A percentile compares a stretch with the other conserved stretches of the same genome.
These are phyloP conservation scores for Habropoda laboriosa DNA, from an alignment of 1,140 invertebrate genomes.

Conservation along the genomic window DNA sequence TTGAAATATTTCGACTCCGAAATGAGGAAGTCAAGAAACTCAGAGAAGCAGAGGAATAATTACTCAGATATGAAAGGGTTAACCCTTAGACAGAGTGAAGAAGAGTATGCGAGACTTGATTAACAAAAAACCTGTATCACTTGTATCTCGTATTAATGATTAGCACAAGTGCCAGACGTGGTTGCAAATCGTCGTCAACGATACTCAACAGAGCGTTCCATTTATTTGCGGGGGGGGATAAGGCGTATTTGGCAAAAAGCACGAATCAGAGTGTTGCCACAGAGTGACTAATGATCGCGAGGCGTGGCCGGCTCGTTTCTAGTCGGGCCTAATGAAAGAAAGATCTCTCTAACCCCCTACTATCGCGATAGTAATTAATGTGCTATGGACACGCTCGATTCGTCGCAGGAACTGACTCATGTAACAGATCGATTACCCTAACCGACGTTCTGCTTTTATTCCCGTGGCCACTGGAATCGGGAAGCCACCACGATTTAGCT, in stretches of 20 bases:
- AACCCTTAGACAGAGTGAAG: too few species aligned
- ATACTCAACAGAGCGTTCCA: neutral
- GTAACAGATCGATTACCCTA: constrained; percentile 24
- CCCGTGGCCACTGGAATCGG: neutral
- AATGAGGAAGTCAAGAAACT: too few species aligned
- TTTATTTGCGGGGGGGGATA: neutral
- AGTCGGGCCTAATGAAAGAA: constrained; percentile 30
- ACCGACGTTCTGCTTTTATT: constrained; percentile 3
- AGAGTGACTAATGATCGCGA: constrained; percentile 25
- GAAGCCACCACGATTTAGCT: neutral
- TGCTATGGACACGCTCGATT: constrained; percentile 48
- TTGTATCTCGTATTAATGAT: too few species aligned
- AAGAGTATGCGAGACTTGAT: too few species aligned
- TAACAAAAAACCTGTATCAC: too few species aligned
- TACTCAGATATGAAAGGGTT: too few species aligned
- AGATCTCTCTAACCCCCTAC: neutral
- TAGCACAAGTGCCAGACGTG: too few species aligned
- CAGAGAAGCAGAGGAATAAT: too few species aligned
- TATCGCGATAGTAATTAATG: constrained; percentile 51
- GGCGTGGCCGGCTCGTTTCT: constrained; percentile 12
- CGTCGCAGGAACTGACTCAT: constrained; percentile 45
- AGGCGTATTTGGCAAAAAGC: neutral
- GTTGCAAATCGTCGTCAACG: too few species aligned
- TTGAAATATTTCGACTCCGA: too few species aligned
- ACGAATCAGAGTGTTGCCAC: constrained; percentile 14